phyloP scores from a whole-genome alignment of 1,140 invertebrate species.

The Rhizoglyphus robini region DNA sequence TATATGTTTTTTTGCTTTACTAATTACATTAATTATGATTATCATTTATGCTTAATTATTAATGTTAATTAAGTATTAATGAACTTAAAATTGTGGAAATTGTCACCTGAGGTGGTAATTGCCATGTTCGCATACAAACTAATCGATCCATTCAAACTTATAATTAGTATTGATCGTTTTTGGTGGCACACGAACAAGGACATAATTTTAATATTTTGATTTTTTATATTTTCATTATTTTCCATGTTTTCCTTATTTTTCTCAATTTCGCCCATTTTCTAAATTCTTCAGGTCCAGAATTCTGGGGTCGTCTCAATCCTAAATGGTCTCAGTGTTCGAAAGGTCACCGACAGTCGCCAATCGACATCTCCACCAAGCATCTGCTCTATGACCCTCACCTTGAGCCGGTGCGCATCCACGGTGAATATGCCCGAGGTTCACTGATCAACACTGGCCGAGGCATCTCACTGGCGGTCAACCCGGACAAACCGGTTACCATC shows the following conservation, averaged over 20 bases:
- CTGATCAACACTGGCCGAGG: conserved; percentile 83
- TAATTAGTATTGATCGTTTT: background rate
- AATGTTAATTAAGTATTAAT: too few relatives aligned
- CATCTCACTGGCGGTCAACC: conserved; percentile 74
- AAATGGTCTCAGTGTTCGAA: conserved; percentile 91
- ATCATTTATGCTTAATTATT: too few relatives aligned
- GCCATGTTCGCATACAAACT: too few relatives aligned
- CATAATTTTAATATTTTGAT: background rate
- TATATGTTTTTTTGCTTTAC: too few relatives aligned
- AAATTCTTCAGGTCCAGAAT: conserved; percentile 64
- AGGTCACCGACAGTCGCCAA: conserved; percentile 83
- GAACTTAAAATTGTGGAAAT: too few relatives aligned
- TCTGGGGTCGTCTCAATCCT: conserved; percentile 91
- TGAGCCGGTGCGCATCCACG: conserved; percentile 19
- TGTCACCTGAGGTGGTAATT: too few relatives aligned
- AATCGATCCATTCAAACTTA: too few relatives aligned
- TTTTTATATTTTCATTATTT: background rate
- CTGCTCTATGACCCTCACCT: conserved; percentile 82
- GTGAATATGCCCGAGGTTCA: conserved; percentile 39
- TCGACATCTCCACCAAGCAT: conserved; percentile 80
- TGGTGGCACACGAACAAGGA: background rate
- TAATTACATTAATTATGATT: too few relatives aligned
- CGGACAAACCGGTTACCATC: conserved; percentile 58
- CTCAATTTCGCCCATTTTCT: background rate
- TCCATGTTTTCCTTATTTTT: background rate